Evolutionary conservation across 2,888 invertebrate species (phyloP).

Genomic region (Nomada hirtipes): DNA sequence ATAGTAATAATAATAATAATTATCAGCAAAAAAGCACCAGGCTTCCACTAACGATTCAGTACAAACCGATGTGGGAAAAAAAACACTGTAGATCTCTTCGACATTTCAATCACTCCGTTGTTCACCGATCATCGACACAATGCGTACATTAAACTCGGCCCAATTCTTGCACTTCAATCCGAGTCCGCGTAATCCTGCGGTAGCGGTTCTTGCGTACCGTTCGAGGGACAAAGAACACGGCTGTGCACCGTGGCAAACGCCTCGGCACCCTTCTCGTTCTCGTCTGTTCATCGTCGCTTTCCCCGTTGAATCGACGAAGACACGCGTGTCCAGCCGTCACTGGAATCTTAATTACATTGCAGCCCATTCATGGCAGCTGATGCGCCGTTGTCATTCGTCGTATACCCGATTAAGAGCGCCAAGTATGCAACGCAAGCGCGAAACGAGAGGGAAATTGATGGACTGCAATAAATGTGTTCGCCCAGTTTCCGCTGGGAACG

Average conservation of each 20-base stretch:
- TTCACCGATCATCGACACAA: constrained; percentile 22
- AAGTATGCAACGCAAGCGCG: neutral
- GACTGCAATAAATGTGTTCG: neutral
- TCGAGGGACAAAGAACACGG: constrained; percentile 58
- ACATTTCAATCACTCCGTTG: constrained; percentile 37
- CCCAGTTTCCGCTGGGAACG: constrained; percentile 21
- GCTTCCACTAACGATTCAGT: neutral
- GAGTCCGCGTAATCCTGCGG: constrained; percentile 24
- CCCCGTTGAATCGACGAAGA: constrained; percentile 35
- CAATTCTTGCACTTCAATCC: constrained; percentile 42
- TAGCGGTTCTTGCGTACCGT: constrained; percentile 48
- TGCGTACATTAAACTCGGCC: constrained; percentile 46
- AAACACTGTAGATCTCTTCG: constrained; percentile 11
- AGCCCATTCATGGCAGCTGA: constrained; percentile 74
- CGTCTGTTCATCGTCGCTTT: constrained; percentile 23
- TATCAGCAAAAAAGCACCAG: neutral
- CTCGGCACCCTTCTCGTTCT: neutral
- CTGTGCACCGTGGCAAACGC: constrained; percentile 34
- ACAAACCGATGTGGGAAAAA: neutral
- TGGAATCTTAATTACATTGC: constrained; percentile 79
- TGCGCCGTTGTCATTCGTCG: constrained; percentile 64
- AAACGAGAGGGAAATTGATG: constrained; percentile 1
- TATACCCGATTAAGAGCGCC: constrained; percentile 66
- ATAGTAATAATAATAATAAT: neutral
- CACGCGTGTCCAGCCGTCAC: constrained; percentile 42